Base-by-base conservation (phyloP, 2,113 vertebrate species). In the Dinomys branickii region DNA sequence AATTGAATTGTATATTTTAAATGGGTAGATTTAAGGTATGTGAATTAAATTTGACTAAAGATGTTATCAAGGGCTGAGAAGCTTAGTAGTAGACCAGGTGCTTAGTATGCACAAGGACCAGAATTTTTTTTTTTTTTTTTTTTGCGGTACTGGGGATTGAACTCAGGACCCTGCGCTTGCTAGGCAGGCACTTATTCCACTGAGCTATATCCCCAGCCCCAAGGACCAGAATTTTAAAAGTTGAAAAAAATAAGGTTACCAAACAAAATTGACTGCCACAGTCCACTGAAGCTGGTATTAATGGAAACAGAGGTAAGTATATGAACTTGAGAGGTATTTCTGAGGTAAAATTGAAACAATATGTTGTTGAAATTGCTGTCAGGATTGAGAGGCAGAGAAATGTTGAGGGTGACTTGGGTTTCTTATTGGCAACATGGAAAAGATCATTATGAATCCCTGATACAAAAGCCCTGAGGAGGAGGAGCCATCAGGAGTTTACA, bases 241-340 rank as follows among this genome's bases (percentile, higher is more conserved):
- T 33, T 33, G 47, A 28, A 69, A 26, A 26, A 85, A 67, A 67
- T 69, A 30, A 35, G 7, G 30, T 58, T 91, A 65, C 33, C n/a
- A 61, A 50, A 73, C 67, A 75, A 67, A 63, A n/a, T 82, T 71
- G 54, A 38, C 33, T 56, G 9, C 11, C 59, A 26, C 47, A 41
- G 9, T 90, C 87, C 33, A 59, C 41, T 92, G 58, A 87, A 91
- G 56, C 8, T 88, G 26, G 5, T 81, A n/a, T 38, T 85, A 75
- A 61, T 85, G 38, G 77, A 63, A 10, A 82, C 56, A 41, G 44
- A 89, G 44, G n/a, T 65, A 90, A 50, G 58, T 44, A 17, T 41
- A 95, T 94, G 58, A 85, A 85, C 75, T 91, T 85, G 41, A 93
- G 69, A 88, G 58, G 12, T 54, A 91, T 69, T 85, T 95, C n/a